These are phyloP conservation scores for Sthenelais limicola DNA, from an alignment of 2,888 invertebrate genomes.

Conservation along the genomic window DNA sequence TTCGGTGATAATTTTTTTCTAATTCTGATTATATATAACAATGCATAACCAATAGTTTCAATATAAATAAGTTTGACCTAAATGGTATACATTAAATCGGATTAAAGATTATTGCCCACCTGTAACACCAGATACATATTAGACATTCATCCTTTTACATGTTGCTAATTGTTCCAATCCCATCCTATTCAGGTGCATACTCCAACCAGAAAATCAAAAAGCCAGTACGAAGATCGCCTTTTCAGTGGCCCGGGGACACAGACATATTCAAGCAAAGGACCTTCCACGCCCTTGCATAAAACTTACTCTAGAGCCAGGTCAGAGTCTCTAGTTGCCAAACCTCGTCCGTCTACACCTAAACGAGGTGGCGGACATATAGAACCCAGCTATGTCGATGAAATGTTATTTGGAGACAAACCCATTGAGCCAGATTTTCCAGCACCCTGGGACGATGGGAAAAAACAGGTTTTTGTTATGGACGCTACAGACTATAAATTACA, in stretches of 20 bases:
- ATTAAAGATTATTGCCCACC: neutral
- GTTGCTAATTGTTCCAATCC: too few relatives aligned
- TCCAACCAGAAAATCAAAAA: neutral
- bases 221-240: conserved; percentile 7
- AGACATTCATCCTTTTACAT: too few relatives aligned
- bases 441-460: conserved; percentile 34
- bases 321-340: neutral
- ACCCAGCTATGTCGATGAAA: conserved; percentile 27
- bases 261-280: conserved; percentile 3
- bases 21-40: too few relatives aligned
- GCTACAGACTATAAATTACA: conserved; percentile 27
- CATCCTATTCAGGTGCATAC: neutral
- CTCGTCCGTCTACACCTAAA: conserved; percentile 16
- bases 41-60: too few relatives aligned
- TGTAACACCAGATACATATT: neutral
- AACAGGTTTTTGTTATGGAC: conserved; percentile 23
- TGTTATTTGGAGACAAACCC: conserved; percentile 7
- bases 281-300: neutral
- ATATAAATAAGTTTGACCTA: neutral
- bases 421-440: conserved; percentile 10
- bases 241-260: conserved; percentile 14
- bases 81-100: neutral
- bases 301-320: conserved; percentile 2
- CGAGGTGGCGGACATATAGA: neutral
- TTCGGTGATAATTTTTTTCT: too few relatives aligned